Percentiles rank a stretch among this genome's conserved stretches.
phyloP scores from a whole-genome alignment of 2,797 vertebrate species.

The Aulostomus chinensis region DNA sequence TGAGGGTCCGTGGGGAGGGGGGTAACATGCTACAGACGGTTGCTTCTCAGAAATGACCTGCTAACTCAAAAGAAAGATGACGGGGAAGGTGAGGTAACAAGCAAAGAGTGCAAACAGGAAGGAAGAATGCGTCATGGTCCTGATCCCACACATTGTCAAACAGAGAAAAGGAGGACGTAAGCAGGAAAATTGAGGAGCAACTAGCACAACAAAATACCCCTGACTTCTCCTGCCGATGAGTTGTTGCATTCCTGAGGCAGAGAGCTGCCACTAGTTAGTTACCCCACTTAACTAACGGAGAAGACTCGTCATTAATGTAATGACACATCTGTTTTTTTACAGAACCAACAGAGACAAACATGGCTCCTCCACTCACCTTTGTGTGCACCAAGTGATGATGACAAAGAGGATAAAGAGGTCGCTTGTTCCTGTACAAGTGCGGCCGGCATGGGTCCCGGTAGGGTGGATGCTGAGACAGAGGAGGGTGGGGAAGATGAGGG shows the following conservation, averaged over 20 bases:
- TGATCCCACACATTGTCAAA: background rate
- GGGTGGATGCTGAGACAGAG: constrained; percentile 32
- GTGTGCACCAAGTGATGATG: too few relatives aligned
- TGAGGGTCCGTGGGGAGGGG: background rate
- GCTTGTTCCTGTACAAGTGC: too few relatives aligned
- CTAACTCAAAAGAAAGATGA: constrained; percentile 9
- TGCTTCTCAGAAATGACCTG: constrained; percentile 45
- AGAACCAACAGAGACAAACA: too few relatives aligned
- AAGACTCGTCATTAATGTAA: background rate
- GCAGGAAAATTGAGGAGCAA: background rate
- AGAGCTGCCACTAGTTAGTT: constrained; percentile 29
- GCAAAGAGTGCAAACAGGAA: constrained; percentile 1
- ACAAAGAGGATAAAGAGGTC: too few relatives aligned
- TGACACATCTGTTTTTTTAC: too few relatives aligned
- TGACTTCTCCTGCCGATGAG: constrained; percentile 24
- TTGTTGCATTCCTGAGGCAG: constrained; percentile 32
- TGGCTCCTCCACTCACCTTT: too few relatives aligned
- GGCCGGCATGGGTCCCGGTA: constrained; percentile 8
- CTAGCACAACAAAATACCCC: constrained; percentile 15
- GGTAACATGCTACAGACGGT: constrained; percentile 8
- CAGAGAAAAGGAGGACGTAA: background rate
- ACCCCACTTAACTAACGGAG: constrained; percentile 35
- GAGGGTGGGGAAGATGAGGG: constrained; percentile 17
- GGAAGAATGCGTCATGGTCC: background rate
- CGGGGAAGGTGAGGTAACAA: background rate